A percentile compares a stretch with the other conserved stretches of the same genome.
These are phyloP conservation scores for Barnardius zonarius DNA, from an alignment of 2,113 vertebrate species.

Conservation along the genomic window DNA sequence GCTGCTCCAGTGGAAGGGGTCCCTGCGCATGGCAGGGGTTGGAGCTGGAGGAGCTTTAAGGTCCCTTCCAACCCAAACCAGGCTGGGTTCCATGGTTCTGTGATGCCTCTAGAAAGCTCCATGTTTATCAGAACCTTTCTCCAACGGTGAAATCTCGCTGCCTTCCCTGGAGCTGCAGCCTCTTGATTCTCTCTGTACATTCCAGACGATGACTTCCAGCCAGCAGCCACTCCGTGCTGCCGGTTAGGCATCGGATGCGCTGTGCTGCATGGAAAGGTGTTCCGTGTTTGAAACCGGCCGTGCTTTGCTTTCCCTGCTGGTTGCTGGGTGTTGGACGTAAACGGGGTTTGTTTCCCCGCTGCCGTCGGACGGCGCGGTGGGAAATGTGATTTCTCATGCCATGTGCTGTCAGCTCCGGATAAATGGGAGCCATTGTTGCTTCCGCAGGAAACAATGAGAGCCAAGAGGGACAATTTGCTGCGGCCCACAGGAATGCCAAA, in stretches of 20 bases:
- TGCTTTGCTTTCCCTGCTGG: not conserved
- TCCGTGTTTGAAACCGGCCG: not conserved
- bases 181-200: not conserved
- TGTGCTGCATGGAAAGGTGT: not conserved
- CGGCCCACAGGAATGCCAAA: conserved; percentile 42
- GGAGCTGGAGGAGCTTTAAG: not conserved
- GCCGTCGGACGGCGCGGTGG: not conserved
- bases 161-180: not conserved
- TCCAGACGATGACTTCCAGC: not conserved
- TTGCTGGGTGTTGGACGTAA: not conserved
- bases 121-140: not conserved
- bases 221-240: not conserved
- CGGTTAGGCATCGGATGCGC: not conserved
- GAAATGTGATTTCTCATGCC: not conserved
- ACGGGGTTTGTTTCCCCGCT: not conserved
- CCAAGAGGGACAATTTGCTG: conserved; percentile 50
- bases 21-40: not conserved
- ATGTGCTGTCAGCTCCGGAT: conserved; percentile 38
- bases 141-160: not conserved
- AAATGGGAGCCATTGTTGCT: conserved; percentile 50
- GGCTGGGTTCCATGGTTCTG: not conserved
- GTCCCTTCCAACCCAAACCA: not conserved
- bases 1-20: not conserved
- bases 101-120: not conserved
- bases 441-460: conserved; percentile 56